A percentile compares a stretch with the other conserved stretches of the same genome.
These are phyloP conservation scores for Paedocypris sp. DNA, from an alignment of 2,113 vertebrate species.

Conservation along the genomic window DNA sequence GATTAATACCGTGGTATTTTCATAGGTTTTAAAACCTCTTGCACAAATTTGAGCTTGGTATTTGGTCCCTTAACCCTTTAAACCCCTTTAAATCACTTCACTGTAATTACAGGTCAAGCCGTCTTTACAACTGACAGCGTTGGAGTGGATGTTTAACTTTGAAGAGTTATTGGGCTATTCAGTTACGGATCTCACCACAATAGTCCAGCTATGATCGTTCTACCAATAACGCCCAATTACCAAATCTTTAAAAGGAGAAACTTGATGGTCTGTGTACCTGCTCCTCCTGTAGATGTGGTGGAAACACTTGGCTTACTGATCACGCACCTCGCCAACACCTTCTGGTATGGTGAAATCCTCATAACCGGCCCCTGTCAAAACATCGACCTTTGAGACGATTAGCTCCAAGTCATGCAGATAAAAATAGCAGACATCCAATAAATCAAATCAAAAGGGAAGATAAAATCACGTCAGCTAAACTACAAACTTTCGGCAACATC, in stretches of 20 bases:
- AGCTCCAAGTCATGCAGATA: slow-evolving; percentile 36
- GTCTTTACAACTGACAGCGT: slow-evolving; percentile 1
- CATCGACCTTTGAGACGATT: slow-evolving; percentile 42
- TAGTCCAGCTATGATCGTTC: background rate
- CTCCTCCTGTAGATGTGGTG: background rate
- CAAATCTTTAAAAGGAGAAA: background rate
- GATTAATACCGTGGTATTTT: slow-evolving; percentile 10
- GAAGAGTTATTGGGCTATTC: background rate
- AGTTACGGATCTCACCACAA: background rate
- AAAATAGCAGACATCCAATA: slow-evolving; percentile 32
- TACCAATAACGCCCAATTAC: background rate
- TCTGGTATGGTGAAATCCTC: slow-evolving; percentile 17
- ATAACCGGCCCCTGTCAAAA: slow-evolving; percentile 24
- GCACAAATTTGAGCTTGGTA: background rate
- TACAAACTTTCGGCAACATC: too few species aligned
- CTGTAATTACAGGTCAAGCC: slow-evolving; percentile 6
- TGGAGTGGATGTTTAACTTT: background rate
- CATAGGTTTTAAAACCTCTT: background rate
- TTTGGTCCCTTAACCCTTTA: background rate
- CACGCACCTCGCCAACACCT: background rate
- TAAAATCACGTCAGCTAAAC: slow-evolving; percentile 26
- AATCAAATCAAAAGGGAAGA: slow-evolving; percentile 28
- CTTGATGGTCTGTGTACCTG: background rate
- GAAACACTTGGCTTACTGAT: background rate
- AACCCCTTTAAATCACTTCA: slow-evolving; percentile 7